These are phyloP conservation scores for Aurelia coerulea DNA, from an alignment of 30 jellyfish, hydroid and myxozoan species.

Conservation along the genomic window DNA sequence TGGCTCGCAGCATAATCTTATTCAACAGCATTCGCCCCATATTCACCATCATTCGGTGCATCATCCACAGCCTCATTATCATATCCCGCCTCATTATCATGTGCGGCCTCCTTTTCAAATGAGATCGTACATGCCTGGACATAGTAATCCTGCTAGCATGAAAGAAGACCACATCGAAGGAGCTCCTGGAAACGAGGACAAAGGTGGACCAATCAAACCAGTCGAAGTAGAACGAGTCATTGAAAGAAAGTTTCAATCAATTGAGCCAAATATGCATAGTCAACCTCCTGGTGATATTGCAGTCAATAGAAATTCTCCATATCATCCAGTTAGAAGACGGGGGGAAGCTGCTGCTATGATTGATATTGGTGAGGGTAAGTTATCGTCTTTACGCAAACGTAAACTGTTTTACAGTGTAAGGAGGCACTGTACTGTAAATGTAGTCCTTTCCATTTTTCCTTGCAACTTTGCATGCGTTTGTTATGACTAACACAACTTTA, in stretches of 20 bases:
- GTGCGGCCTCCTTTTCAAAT: conserved; percentile 67
- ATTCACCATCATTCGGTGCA: conserved; percentile 80
- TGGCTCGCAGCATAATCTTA: conserved; percentile 47
- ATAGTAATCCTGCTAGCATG: conserved; percentile 9
- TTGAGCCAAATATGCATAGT: conserved; percentile 38
- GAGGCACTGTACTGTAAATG: too few species aligned
- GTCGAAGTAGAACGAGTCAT: conserved; percentile 27
- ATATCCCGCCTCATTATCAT: conserved; percentile 63
- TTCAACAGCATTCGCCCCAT: conserved; percentile 65
- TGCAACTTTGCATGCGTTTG: too few species aligned
- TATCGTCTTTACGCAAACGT: too few species aligned
- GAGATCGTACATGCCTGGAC: conserved; percentile 53
- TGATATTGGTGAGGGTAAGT: conserved; percentile 97
- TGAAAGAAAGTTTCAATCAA: conserved; percentile 58
- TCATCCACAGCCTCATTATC: conserved; percentile 82
- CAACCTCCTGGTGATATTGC: conserved; percentile 40
- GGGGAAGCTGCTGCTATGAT: conserved; percentile 99
- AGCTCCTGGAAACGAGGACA: conserved; percentile 32
- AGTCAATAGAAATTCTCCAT: conserved; percentile 62
- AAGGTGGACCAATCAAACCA: conserved; percentile 12
- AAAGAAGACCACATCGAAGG: conserved; percentile 59
- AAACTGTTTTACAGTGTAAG: too few species aligned
- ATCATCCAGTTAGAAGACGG: conserved; percentile 97
- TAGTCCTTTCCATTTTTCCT: too few species aligned
- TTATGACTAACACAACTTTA: too few species aligned